phyloP scores from a whole-genome alignment of 2,113 vertebrate genomes.

The Oncorhynchus kisutch region DNA sequence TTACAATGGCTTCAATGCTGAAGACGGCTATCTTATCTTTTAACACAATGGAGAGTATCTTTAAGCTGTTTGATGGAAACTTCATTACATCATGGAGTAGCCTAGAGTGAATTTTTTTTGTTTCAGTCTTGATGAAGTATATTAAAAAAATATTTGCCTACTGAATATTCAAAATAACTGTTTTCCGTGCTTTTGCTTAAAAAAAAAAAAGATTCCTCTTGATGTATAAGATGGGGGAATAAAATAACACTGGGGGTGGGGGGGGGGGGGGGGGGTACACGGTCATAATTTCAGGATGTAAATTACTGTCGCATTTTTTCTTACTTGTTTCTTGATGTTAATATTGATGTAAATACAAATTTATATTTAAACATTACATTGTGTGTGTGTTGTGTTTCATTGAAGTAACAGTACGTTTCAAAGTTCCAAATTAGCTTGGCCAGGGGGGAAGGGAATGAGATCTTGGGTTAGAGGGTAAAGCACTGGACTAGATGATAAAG shows the following conservation, averaged over 20 bases:
- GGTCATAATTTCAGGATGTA: constrained; percentile 77
- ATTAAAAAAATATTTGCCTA: constrained; percentile 40
- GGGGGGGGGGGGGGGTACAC: constrained; percentile 44
- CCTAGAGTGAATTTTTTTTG: constrained; percentile 15
- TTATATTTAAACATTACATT: constrained; percentile 90
- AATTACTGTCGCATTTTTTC: constrained; percentile 79
- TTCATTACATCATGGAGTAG: constrained; percentile 50
- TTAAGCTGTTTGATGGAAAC: constrained; percentile 28
- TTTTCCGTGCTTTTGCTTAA: constrained; percentile 46
- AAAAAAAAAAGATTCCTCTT: constrained; percentile 34
- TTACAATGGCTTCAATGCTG: background rate
- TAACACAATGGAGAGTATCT: constrained; percentile 41
- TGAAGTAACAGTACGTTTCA: background rate
- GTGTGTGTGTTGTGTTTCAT: constrained; percentile 25
- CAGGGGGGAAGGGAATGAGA: background rate
- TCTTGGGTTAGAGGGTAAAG: background rate
- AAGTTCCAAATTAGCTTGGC: background rate
- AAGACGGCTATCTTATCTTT: background rate
- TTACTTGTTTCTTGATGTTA: constrained; percentile 85
- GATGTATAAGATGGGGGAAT: constrained; percentile 32
- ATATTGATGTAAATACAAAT: constrained; percentile 99
- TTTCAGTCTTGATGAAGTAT: constrained; percentile 43
- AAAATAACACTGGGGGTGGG: constrained; percentile 38
- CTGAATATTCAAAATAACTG: constrained; percentile 28
- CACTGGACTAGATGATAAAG: background rate